Evolutionary conservation across 2,888 invertebrate genomes (phyloP), one percentile per base, ranked within the genome.

Genomic region (Caenorhabditis drosophilae): DNA sequence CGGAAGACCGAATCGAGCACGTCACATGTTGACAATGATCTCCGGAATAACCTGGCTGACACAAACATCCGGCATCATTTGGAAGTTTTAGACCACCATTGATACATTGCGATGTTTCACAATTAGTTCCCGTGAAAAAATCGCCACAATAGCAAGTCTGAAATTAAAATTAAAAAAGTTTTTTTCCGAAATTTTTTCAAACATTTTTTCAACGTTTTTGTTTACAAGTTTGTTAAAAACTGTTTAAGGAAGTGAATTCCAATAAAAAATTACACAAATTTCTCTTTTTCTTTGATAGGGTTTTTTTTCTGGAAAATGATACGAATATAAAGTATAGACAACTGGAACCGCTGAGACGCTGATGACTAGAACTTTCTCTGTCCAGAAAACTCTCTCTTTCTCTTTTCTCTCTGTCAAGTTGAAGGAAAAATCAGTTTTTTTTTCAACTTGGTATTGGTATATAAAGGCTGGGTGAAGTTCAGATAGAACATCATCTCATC

Each of bases 131-230:
- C 2, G 57, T 46, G 53, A 57, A 77, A 42, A 71, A 71, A n/a
- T 67, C 63, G n/a, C 70, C 73, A 38, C 77, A 77, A 36, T 69
- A 74, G 47, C 77, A 77, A 11, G 47, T 49, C 63, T 73, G 46
- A 38, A 67, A 44, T 18, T 38, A 22, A 23, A 16, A 18, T 46
- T 15, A 42, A 22, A 11, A 6, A 42, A 20, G 20, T 20, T 4
- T 12, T 26, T 47, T 47, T 26, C 27, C 27, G 15, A 26, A 15
- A n/a, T 31, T 31, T 31, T 31, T 31, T 12, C 12, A 31, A 31
- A 31, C 31, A 31, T 31, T 31, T 31, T 31, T 36, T 46, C 12
- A n/a, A n/a, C n/a, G n/a, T n/a, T n/a, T n/a, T n/a, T n/a, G n/a
- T n/a, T n/a, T n/a, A n/a, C n/a, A n/a, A n/a, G n/a, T n/a, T n/a